Evolutionary conservation across 1,140 invertebrate species (phyloP).

Genomic region (Drosophila trapezifrons): DNA sequence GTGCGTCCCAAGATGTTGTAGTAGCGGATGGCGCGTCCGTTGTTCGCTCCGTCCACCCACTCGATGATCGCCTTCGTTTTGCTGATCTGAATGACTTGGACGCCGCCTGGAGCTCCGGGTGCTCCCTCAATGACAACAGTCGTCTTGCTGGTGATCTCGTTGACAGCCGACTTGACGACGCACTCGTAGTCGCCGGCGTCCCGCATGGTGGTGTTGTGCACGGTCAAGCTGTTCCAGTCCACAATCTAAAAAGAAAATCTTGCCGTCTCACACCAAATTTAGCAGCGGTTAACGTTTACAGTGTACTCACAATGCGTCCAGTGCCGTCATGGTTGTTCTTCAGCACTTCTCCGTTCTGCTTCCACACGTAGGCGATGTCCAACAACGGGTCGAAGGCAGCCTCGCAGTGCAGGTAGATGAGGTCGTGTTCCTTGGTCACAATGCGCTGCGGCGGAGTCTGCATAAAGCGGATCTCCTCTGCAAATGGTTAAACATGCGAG

Average conservation of each 20-base stretch:
- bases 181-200: slow-evolving; percentile 96
- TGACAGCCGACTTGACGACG: slow-evolving; percentile 94
- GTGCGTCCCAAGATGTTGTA: slow-evolving; percentile 93
- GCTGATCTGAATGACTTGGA: slow-evolving; percentile 90
- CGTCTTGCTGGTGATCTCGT: slow-evolving; percentile 89
- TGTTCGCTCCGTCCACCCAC: slow-evolving; percentile 95
- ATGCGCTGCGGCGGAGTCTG: slow-evolving; percentile 88
- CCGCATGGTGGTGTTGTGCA: slow-evolving; percentile 92
- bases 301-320: slow-evolving; percentile 83
- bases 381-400: slow-evolving; percentile 92
- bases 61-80: slow-evolving; percentile 91
- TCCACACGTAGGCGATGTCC: slow-evolving; percentile 96
- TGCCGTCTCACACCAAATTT: background rate
- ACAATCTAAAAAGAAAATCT: slow-evolving; percentile 83
- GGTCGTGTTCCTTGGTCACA: slow-evolving; percentile 88
- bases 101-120: slow-evolving; percentile 92
- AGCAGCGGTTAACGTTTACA: background rate
- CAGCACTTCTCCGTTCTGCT: slow-evolving; percentile 92
- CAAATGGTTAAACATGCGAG: slow-evolving; percentile 2
- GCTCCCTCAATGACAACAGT: slow-evolving; percentile 92
- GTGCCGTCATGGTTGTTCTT: slow-evolving; percentile 87
- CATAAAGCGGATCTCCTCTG: slow-evolving; percentile 89
- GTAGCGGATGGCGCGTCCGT: slow-evolving; percentile 90
- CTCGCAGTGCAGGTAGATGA: slow-evolving; percentile 91
- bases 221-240: slow-evolving; percentile 90